These are phyloP conservation scores for Cephalopholis sonnerati DNA, from an alignment of 2,113 vertebrate genomes.

Conservation along the genomic window DNA sequence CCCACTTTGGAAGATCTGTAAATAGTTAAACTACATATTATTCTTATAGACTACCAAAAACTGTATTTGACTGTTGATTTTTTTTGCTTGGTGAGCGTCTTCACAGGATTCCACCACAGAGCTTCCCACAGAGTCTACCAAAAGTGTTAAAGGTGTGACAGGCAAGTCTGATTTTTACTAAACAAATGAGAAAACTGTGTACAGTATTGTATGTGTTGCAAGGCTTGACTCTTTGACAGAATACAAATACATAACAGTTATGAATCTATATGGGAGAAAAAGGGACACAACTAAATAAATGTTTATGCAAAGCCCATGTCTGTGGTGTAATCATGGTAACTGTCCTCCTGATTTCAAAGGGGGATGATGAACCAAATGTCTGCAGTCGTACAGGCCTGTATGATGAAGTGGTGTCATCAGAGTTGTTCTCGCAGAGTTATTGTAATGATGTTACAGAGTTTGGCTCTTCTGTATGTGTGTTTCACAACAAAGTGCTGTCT, in stretches of 20 bases:
- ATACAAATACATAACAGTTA: slow-evolving; percentile 39
- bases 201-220: slow-evolving; percentile 47
- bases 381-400: slow-evolving; percentile 7
- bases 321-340: slow-evolving; percentile 50
- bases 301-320: slow-evolving; percentile 73
- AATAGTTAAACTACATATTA: slow-evolving; percentile 69
- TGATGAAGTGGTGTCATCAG: slow-evolving; percentile 37
- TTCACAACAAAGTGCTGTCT: slow-evolving; percentile 10
- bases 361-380: slow-evolving; percentile 28
- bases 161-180: slow-evolving; percentile 49
- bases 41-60: slow-evolving; percentile 71
- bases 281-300: slow-evolving; percentile 65
- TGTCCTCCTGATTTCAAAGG: slow-evolving; percentile 25
- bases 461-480: slow-evolving; percentile 37
- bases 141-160: slow-evolving; percentile 51
- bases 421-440: slow-evolving; percentile 40
- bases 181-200: slow-evolving; percentile 47
- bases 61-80: slow-evolving; percentile 59
- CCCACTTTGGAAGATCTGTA: slow-evolving; percentile 66
- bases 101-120: slow-evolving; percentile 55
- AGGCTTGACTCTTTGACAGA: slow-evolving; percentile 36
- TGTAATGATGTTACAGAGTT: slow-evolving; percentile 21
- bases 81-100: slow-evolving; percentile 52
- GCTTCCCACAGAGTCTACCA: slow-evolving; percentile 70
- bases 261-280: slow-evolving; percentile 51